phyloP scores from a whole-genome alignment of 2,888 invertebrate genomes.

The Scaptomyza tumidula region DNA sequence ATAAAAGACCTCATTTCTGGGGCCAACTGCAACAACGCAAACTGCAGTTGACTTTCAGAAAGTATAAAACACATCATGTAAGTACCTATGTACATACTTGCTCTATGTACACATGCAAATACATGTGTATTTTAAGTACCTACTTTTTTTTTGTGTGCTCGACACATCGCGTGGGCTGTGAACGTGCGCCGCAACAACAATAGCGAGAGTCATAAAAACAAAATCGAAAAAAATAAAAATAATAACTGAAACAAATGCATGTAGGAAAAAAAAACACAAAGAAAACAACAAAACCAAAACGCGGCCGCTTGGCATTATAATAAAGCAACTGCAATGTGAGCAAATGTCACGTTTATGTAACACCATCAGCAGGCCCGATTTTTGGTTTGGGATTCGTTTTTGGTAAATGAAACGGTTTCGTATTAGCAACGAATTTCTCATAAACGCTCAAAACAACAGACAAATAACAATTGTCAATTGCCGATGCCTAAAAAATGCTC shows the following conservation, averaged over 20 bases:
- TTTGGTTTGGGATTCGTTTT: slow-evolving; percentile 18
- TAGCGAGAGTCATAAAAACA: slow-evolving; percentile 13
- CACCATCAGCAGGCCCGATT: slow-evolving; percentile 14
- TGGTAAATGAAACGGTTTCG: slow-evolving; percentile 32
- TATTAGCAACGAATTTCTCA: slow-evolving; percentile 41
- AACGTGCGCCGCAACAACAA: slow-evolving; percentile 39
- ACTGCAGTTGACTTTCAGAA: slow-evolving; percentile 18
- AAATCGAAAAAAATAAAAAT: slow-evolving; percentile 26
- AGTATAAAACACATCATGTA: slow-evolving; percentile 6
- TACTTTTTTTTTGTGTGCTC: slow-evolving; percentile 1
- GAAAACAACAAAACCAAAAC: background rate
- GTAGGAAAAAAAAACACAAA: background rate
- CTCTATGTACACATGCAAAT: background rate
- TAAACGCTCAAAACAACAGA: slow-evolving; percentile 29
- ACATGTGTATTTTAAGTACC: slow-evolving; percentile 3
- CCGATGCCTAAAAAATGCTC: slow-evolving; percentile 40
- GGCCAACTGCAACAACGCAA: background rate
- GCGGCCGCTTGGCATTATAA: slow-evolving; percentile 21
- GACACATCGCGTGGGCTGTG: slow-evolving; percentile 36
- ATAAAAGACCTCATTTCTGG: slow-evolving; percentile 22
- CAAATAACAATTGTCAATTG: slow-evolving; percentile 37
- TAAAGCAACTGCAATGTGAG: slow-evolving; percentile 41
- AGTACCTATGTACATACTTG: background rate
- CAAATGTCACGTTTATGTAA: slow-evolving; percentile 73
- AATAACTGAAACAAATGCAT: slow-evolving; percentile 26